A percentile compares a stretch with the other conserved stretches of the same genome.
These are phyloP conservation scores for Falco concolor DNA, from an alignment of 2,797 vertebrate genomes.

Conservation along the genomic window DNA sequence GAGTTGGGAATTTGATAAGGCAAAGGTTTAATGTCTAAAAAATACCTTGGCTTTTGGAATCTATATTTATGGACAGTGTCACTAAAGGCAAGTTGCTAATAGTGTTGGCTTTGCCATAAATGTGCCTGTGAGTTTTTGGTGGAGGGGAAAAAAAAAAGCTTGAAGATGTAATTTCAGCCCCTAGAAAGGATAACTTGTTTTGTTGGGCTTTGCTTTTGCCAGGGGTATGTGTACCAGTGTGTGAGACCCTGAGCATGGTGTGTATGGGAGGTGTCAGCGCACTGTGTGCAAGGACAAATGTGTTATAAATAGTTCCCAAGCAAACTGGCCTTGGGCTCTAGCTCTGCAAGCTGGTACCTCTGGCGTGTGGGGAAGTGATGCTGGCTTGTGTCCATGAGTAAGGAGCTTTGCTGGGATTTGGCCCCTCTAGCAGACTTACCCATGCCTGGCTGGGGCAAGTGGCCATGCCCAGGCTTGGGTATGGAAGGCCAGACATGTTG, in stretches of 20 bases:
- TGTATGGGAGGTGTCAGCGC: not conserved
- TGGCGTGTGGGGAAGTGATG: fast-evolving
- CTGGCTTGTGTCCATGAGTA: fast-evolving
- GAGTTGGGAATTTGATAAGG: not conserved
- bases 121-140: not conserved
- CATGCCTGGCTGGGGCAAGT: too few species aligned
- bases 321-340: not conserved
- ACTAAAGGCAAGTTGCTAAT: fast-evolving
- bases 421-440: fast-evolving
- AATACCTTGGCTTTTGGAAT: not conserved
- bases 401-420: not conserved
- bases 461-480: not conserved
- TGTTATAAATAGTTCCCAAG: fast-evolving
- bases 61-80: fast-evolving
- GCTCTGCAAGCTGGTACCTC: not conserved
- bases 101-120: not conserved
- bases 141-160: too few species aligned
- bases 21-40: not conserved
- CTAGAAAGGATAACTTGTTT: too few species aligned
- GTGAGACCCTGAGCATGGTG: fast-evolving
- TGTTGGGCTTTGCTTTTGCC: fast-evolving
- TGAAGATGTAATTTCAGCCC: not conserved
- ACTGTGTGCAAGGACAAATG: fast-evolving
- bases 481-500: fast-evolving
- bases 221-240: not conserved